Conservation (phyloP, 2,888 invertebrate genomes). For the Lacanobia oleracea region DNA sequence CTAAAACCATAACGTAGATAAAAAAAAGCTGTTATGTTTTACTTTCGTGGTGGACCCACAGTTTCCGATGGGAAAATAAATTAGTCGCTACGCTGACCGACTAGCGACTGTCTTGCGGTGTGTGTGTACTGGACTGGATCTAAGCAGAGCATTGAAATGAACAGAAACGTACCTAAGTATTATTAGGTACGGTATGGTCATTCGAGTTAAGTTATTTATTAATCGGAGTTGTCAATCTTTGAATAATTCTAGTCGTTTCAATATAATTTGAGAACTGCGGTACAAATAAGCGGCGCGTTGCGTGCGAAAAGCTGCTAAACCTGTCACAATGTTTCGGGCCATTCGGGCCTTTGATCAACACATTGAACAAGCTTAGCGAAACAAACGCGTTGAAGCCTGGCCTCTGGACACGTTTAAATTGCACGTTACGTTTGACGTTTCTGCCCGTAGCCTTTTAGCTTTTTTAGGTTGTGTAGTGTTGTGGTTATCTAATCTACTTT, state of each 20-base stretch:
- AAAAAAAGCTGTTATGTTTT: conserved; percentile 55
- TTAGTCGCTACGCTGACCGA: conserved; percentile 53
- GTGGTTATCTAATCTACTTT: conserved; percentile 57
- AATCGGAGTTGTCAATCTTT: conserved; percentile 42
- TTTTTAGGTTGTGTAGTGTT: conserved; percentile 41
- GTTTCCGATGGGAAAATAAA: conserved; percentile 66
- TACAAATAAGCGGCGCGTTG: conserved; percentile 49
- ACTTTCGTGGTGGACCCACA: conserved; percentile 54
- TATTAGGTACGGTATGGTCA: neutral
- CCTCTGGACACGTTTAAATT: conserved; percentile 61
- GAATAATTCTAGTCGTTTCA: conserved; percentile 19
- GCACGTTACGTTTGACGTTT: conserved; percentile 49
- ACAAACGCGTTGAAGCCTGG: conserved; percentile 43
- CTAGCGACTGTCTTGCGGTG: conserved; percentile 45
- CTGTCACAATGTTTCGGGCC: conserved; percentile 55
- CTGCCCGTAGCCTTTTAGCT: conserved; percentile 50
- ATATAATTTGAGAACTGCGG: conserved; percentile 32
- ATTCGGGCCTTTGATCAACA: conserved; percentile 58
- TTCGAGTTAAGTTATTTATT: conserved; percentile 26
- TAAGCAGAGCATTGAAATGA: conserved; percentile 33
- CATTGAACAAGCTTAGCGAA: conserved; percentile 46
- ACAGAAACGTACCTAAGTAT: conserved; percentile 15
- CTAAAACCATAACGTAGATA: conserved; percentile 38
- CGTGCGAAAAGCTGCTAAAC: conserved; percentile 55
- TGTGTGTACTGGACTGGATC: conserved; percentile 19